Conservation (phyloP, 2,888 invertebrate species). For the Xestia sexstrigata region DNA sequence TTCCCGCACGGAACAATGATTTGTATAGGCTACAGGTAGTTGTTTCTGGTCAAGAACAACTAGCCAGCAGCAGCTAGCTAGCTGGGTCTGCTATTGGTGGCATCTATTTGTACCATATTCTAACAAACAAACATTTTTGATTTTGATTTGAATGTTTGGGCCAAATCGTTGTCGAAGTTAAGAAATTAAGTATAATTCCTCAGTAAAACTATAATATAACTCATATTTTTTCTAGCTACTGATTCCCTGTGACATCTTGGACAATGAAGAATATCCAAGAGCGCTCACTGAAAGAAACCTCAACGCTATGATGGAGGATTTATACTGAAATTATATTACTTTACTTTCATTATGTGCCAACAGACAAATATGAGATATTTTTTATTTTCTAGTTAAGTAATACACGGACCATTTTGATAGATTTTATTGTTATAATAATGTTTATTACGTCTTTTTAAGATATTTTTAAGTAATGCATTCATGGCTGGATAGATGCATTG, state of each 20-base stretch:
- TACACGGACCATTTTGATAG: constrained; percentile 67
- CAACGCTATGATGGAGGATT: constrained; percentile 80
- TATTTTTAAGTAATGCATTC: constrained; percentile 72
- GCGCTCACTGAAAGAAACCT: constrained; percentile 80
- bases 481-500: constrained; percentile 79
- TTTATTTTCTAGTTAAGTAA: constrained; percentile 58
- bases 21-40: not conserved
- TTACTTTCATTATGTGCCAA: constrained; percentile 65
- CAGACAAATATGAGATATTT: constrained; percentile 59
- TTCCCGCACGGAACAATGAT: not conserved
- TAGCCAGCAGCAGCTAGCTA: too few species aligned
- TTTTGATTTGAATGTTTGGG: too few species aligned
- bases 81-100: too few species aligned
- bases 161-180: not conserved
- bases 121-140: too few species aligned
- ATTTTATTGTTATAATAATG: constrained; percentile 53
- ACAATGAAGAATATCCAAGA: constrained; percentile 79
- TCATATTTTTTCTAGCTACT: constrained; percentile 75
- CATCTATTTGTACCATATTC: too few species aligned
- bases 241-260: constrained; percentile 81
- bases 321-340: constrained; percentile 73
- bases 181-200: not conserved
- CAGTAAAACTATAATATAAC: constrained; percentile 6
- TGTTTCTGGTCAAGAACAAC: too few species aligned
- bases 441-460: constrained; percentile 43